phyloP scores from a whole-genome alignment of 2,113 vertebrate species.

The Ophthalmolycus amberensis region DNA sequence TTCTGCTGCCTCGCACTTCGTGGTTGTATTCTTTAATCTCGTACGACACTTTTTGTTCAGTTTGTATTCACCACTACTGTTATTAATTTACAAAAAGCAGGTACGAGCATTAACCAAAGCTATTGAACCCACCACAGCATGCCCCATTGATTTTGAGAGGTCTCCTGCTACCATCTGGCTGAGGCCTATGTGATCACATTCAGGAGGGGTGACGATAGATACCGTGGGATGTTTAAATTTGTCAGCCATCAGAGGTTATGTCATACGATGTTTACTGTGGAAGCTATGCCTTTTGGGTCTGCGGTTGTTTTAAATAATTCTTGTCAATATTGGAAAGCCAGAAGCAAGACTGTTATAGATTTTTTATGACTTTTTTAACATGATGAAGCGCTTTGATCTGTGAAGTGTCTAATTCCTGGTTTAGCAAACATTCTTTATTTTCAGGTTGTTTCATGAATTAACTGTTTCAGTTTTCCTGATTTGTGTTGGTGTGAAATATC shows the following conservation, averaged over 20 bases:
- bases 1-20: background rate
- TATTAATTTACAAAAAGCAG: background rate
- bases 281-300: background rate
- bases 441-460: background rate
- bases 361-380: background rate
- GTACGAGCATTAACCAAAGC: background rate
- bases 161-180: slow-evolving; percentile 28
- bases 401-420: background rate
- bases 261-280: background rate
- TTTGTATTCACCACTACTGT: background rate
- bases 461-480: background rate
- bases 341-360: background rate
- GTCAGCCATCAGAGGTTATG: background rate
- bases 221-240: background rate
- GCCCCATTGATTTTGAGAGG: slow-evolving; percentile 31
- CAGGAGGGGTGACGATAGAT: background rate
- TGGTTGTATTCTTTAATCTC: background rate
- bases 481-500: background rate
- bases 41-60: background rate
- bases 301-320: background rate
- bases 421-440: background rate
- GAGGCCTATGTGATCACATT: slow-evolving; percentile 22
- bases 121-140: slow-evolving; percentile 15
- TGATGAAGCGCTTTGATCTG: background rate
- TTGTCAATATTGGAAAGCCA: background rate